Percentiles rank a stretch among this genome's conserved stretches.
Conservation (phyloP, 2,888 invertebrate species). For the Rhimphoctona megacephalus region DNA sequence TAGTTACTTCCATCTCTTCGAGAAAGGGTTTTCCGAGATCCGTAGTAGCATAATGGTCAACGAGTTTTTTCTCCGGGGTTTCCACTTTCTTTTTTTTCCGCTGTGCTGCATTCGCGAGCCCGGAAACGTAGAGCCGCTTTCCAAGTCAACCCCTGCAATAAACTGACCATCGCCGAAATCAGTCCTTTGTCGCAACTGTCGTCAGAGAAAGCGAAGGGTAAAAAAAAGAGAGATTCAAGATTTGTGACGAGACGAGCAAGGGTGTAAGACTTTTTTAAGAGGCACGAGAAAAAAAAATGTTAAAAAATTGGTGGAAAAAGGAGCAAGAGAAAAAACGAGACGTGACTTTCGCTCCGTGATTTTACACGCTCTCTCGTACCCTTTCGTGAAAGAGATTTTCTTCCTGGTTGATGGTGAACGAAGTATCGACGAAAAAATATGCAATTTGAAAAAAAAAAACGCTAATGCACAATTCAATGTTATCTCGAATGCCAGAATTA, state of each 20-base stretch:
- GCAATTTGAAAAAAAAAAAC: neutral
- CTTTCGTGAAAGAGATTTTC: neutral
- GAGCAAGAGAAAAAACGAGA: slow-evolving; percentile 44
- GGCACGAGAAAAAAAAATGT: slow-evolving; percentile 36
- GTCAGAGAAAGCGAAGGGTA: slow-evolving; percentile 78
- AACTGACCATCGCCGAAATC: slow-evolving; percentile 77
- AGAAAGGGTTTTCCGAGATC: slow-evolving; percentile 79
- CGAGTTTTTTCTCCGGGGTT: slow-evolving; percentile 68
- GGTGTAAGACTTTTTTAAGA: slow-evolving; percentile 58
- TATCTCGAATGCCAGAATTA: neutral
- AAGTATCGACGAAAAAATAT: neutral
- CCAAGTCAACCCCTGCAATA: slow-evolving; percentile 82
- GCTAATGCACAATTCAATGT: neutral
- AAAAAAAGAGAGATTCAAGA: slow-evolving; percentile 69
- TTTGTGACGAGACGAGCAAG: slow-evolving; percentile 72
- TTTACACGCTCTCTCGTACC: slow-evolving; percentile 30
- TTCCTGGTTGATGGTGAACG: neutral
- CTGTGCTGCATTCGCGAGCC: slow-evolving; percentile 65
- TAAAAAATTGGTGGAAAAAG: slow-evolving; percentile 29
- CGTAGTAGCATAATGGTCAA: slow-evolving; percentile 69
- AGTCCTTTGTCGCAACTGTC: slow-evolving; percentile 71
- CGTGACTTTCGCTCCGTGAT: slow-evolving; percentile 26
- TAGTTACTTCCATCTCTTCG: slow-evolving; percentile 44
- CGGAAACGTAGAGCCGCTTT: slow-evolving; percentile 50
- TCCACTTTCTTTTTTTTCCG: slow-evolving; percentile 78